Evolutionary conservation across 2,113 vertebrate species (phyloP).

Genomic region (Dromiciops gliroides): DNA sequence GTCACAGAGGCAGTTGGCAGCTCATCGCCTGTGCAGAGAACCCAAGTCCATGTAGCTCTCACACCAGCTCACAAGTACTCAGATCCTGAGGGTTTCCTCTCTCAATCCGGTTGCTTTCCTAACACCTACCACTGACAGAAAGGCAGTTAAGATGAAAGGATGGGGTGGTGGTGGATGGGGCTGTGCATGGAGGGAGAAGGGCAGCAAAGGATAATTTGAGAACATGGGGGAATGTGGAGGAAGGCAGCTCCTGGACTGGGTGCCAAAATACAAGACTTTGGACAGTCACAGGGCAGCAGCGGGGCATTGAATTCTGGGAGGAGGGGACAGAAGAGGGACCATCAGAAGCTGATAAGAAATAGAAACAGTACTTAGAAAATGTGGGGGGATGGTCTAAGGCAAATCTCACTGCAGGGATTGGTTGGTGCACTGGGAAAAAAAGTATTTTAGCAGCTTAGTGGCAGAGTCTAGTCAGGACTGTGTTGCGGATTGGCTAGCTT

Average conservation of each 20-base stretch:
- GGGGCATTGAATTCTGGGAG: background rate
- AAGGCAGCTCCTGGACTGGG: background rate
- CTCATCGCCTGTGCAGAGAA: background rate
- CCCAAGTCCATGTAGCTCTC: background rate
- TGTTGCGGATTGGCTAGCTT: background rate
- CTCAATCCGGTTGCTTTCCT: background rate
- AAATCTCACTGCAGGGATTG: background rate
- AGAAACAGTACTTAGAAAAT: background rate
- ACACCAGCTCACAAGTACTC: background rate
- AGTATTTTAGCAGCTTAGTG: background rate
- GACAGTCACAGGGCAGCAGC: background rate
- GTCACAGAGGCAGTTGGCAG: background rate
- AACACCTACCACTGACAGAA: background rate
- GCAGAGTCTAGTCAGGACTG: background rate
- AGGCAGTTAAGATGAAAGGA: background rate
- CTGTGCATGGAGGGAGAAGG: background rate
- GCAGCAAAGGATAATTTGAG: background rate
- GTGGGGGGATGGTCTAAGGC: background rate
- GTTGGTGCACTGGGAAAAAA: background rate
- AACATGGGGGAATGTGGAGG: background rate
- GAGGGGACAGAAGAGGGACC: background rate
- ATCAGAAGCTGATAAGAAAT: background rate
- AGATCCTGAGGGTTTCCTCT: background rate
- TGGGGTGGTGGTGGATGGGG: background rate
- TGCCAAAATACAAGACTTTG: background rate